A percentile compares a stretch with the other conserved stretches of the same genome.
These are phyloP conservation scores for Drosophila punjabiensis DNA, from an alignment of 1,140 invertebrate genomes.

Conservation along the genomic window DNA sequence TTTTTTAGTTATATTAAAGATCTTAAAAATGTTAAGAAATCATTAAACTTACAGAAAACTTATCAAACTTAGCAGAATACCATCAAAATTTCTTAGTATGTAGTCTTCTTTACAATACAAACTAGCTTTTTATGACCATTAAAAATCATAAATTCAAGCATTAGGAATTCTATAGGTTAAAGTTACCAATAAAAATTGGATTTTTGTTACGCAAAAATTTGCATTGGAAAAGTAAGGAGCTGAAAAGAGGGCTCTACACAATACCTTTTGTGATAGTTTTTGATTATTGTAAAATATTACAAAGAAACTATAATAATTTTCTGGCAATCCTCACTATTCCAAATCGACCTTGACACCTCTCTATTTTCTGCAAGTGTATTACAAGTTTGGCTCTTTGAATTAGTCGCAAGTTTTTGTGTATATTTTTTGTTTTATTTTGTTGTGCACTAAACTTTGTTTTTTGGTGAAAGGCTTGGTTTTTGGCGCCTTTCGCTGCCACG, in stretches of 20 bases:
- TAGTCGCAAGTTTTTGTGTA: slow-evolving; percentile 12
- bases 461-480: slow-evolving; percentile 61
- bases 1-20: neutral
- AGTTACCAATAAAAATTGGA: neutral
- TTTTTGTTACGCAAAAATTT: slow-evolving; percentile 1
- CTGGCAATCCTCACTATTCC: neutral
- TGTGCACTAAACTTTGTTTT: neutral
- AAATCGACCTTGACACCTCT: slow-evolving; percentile 15
- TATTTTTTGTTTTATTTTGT: slow-evolving; percentile 2
- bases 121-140: neutral
- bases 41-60: neutral
- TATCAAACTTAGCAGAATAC: neutral
- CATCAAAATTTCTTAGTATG: neutral
- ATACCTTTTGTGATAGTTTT: neutral
- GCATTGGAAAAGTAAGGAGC: neutral
- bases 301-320: slow-evolving; percentile 4
- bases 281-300: neutral
- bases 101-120: neutral
- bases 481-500: slow-evolving; percentile 68
- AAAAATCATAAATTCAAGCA: neutral
- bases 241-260: neutral
- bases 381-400: slow-evolving; percentile 14
- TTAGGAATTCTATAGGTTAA: slow-evolving; percentile 3
- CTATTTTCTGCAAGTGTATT: slow-evolving; percentile 24
- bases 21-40: neutral